Base-by-base conservation (phyloP, 2,888 invertebrate species). In the Eupithecia abbreviata region DNA sequence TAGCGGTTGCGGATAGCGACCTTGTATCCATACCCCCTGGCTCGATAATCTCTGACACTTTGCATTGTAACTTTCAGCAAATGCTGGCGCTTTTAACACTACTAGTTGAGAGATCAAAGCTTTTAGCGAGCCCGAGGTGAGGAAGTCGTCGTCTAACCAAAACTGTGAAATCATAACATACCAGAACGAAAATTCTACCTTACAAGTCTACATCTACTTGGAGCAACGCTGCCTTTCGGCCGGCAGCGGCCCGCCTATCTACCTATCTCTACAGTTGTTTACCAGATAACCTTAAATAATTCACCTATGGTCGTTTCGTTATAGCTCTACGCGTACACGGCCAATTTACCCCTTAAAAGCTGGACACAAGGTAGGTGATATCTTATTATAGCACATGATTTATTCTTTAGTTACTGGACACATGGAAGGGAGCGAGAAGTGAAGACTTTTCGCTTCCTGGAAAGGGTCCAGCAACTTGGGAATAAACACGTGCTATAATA, bases 1-100 rank as follows among this genome's bases (percentile, higher is more conserved):
- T 86, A 90, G 92, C 91, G 90, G 92, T 91, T 91, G 91, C 87
- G 67, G 91, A 92, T 91, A 88, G 92, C 92, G 93, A 91, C 90
- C 42, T 68, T 18, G 47, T 67, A 49, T 79, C 62, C 55, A 89
- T n/a, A 10, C 62, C 71, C 13, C 13, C 18, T 45, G 70, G 70
- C 77, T 18, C 55, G 69, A 66, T 73, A 72, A 62, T n/a, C 66
- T 55, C 41, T 45, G 65, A 55, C 18, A 9, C 55, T 5, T 18
- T 66, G n/a, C 15, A 41, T n/a, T 7, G n/a, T 30, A n/a, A 42
- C 7, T 13, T 18, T 30, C 55, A 10, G 45, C 42, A 47, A 15
- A 45, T 45, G 58, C 47, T 45, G 71, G 55, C 68, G 45, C 68
- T 68, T 42, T 15, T 18, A 66, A 42, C 13, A 15, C 15, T n/a